Conservation (phyloP, 2,113 vertebrate genomes). For the Paraplagusia blochii region DNA sequence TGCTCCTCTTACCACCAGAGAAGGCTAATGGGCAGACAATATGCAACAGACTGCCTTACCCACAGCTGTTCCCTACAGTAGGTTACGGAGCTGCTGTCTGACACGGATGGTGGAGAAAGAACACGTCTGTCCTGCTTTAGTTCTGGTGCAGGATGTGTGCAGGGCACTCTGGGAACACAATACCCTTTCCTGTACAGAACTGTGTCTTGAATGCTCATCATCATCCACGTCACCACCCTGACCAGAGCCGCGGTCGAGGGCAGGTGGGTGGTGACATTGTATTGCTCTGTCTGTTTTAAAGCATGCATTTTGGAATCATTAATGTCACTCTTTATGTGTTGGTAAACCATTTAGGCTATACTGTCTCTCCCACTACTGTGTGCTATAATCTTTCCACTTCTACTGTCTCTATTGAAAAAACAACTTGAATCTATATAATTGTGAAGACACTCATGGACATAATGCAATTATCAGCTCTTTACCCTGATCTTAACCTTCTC, state of each 20-base stretch:
- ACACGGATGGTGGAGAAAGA: conserved; percentile 32
- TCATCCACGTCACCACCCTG: conserved; percentile 40
- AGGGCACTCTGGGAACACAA: conserved; percentile 66
- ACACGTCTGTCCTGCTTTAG: conserved; percentile 41
- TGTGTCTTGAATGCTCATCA: conserved; percentile 73
- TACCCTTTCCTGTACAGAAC: conserved; percentile 76
- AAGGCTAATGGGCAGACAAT: conserved; percentile 64
- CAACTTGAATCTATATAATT: too few relatives aligned
- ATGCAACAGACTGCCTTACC: conserved; percentile 77
- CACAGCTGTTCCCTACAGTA: conserved; percentile 37
- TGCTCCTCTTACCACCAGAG: conserved; percentile 13
- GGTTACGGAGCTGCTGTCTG: conserved; percentile 5
- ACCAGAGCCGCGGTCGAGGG: conserved; percentile 5
- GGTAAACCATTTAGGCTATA: conserved; percentile 71
- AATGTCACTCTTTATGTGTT: conserved; percentile 75
- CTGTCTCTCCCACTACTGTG: conserved; percentile 60
- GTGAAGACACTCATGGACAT: too few relatives aligned
- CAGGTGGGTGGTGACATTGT: conserved; percentile 49
- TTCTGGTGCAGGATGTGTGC: conserved; percentile 56
- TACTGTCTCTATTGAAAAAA: conserved; percentile 23
- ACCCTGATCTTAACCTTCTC: too few relatives aligned
- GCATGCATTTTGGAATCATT: conserved; percentile 75
- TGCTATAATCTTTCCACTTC: conserved; percentile 59
- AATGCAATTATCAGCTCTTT: too few relatives aligned
- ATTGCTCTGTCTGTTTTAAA: conserved; percentile 73